These are phyloP conservation scores for Ardeotis arabs DNA, from an alignment of 2,113 vertebrate genomes.

Conservation along the genomic window DNA sequence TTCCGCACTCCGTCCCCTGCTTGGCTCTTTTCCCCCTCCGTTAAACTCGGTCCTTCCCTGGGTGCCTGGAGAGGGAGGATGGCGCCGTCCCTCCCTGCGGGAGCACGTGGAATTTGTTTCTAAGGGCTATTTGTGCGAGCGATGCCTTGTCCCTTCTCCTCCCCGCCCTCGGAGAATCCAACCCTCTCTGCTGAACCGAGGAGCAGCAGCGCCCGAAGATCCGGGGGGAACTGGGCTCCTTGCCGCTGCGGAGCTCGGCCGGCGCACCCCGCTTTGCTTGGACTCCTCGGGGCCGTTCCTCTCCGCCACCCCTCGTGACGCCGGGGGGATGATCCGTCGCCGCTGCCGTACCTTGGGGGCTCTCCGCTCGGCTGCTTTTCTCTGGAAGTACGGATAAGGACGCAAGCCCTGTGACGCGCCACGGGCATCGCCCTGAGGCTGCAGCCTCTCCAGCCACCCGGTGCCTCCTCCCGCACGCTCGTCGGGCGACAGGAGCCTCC, in stretches of 20 bases:
- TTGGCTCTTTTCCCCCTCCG: background rate
- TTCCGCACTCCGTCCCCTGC: background rate
- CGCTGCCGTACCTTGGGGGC: fast-evolving
- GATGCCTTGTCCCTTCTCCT: constrained; percentile 42
- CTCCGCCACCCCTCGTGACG: fast-evolving
- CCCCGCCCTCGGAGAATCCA: background rate
- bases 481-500: background rate
- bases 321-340: background rate
- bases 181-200: background rate
- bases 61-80: background rate
- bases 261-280: fast-evolving
- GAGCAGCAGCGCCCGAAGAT: background rate
- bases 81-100: fast-evolving
- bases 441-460: background rate
- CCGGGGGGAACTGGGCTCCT: background rate
- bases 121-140: constrained; percentile 54
- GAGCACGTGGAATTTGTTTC: background rate
- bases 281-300: background rate
- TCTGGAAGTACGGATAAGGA: fast-evolving
- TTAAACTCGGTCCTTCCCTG: background rate
- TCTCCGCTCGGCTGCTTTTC: background rate
- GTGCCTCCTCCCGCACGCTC: background rate
- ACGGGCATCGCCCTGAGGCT: fast-evolving
- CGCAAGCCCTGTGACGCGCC: fast-evolving
- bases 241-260: fast-evolving